phyloP scores from a whole-genome alignment of 2,888 invertebrate species.

The Acholoe squamosa region DNA sequence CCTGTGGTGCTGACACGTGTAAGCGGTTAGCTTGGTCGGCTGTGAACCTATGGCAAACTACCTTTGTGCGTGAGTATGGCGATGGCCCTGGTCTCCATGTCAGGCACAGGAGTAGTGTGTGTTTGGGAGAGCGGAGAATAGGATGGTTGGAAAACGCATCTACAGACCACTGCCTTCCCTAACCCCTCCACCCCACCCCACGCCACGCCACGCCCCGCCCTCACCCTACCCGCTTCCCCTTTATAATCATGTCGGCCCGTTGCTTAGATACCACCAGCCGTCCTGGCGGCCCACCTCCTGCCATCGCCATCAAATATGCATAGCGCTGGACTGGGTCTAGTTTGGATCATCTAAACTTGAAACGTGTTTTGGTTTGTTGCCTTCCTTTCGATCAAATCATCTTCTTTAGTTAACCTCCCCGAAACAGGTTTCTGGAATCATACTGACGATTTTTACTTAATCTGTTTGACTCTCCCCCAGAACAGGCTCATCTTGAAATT shows the following conservation, averaged over 20 bases:
- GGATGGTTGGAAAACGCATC: neutral
- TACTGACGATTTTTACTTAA: no score
- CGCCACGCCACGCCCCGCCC: neutral
- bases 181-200: neutral
- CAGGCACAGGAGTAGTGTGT: neutral
- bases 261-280: conserved; percentile 18
- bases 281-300: neutral
- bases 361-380: neutral
- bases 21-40: conserved; percentile 32
- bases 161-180: neutral
- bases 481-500: no score
- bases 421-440: no score
- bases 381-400: neutral
- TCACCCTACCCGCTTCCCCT: neutral
- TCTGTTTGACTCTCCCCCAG: no score
- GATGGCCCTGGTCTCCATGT: neutral
- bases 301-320: neutral
- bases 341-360: conserved; percentile 32
- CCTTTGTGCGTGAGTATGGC: conserved; percentile 21
- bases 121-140: neutral
- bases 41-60: neutral
- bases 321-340: neutral
- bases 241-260: conserved; percentile 42
- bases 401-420: no score
- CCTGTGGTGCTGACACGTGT: conserved; percentile 43